These are phyloP conservation scores for Formica exsecta DNA, from an alignment of 1,140 invertebrate species.

Conservation along the genomic window DNA sequence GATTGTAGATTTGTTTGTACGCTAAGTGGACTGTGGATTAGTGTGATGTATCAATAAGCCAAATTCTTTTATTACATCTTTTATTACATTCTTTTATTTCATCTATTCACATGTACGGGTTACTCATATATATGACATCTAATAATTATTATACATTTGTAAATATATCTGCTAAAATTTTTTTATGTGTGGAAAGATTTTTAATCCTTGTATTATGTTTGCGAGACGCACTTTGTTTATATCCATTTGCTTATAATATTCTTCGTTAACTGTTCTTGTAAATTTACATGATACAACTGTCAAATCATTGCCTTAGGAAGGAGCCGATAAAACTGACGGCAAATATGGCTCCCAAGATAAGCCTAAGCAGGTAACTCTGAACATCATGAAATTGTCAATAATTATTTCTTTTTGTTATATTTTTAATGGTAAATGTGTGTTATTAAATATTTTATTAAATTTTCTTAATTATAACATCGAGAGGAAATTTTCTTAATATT, in stretches of 20 bases:
- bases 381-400: conserved; percentile 74
- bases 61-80: conserved; percentile 17
- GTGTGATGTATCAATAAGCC: conserved; percentile 12
- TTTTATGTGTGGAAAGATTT: not conserved
- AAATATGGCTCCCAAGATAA: conserved; percentile 97
- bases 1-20: not conserved
- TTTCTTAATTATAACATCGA: not conserved
- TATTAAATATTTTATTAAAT: not conserved
- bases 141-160: conserved; percentile 16
- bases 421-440: conserved; percentile 1
- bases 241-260: conserved; percentile 48
- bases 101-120: not conserved
- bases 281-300: conserved; percentile 77
- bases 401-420: conserved; percentile 54
- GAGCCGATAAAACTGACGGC: conserved; percentile 91
- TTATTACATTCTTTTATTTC: not conserved
- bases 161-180: conserved; percentile 5
- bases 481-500: not conserved
- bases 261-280: conserved; percentile 55
- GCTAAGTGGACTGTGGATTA: conserved; percentile 1
- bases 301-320: conserved; percentile 84
- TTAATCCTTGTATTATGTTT: not conserved
- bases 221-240: conserved; percentile 1
- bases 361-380: conserved; percentile 92
- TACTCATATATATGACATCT: conserved; percentile 13